Evolutionary conservation across 1,140 invertebrate species (phyloP).

Genomic region (Hetaerina americana): DNA sequence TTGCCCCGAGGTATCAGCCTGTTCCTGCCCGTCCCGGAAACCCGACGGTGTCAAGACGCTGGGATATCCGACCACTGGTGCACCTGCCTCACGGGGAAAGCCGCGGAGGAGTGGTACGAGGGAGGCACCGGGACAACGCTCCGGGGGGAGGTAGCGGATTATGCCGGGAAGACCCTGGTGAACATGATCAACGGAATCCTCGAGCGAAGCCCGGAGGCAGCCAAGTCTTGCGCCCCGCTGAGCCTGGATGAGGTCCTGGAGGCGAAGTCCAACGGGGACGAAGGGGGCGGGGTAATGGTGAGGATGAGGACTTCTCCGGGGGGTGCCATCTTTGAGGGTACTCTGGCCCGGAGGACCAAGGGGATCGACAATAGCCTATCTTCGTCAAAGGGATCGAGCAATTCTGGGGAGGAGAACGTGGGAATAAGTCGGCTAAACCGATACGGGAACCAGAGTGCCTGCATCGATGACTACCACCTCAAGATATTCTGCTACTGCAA

Average conservation of each 20-base stretch:
- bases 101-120: background rate
- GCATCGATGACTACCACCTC: constrained; percentile 55
- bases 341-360: constrained; percentile 27
- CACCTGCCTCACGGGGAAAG: constrained; percentile 38
- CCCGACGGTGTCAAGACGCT: constrained; percentile 58
- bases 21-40: constrained; percentile 52
- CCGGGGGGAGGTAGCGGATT: background rate
- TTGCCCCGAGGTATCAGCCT: constrained; percentile 51
- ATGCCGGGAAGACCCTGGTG: background rate
- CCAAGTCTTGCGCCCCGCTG: background rate
- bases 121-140: too few species aligned
- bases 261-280: background rate
- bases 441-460: constrained; percentile 64
- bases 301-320: constrained; percentile 52
- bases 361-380: background rate
- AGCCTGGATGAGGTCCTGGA: background rate
- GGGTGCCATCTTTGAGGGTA: constrained; percentile 60
- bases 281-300: constrained; percentile 19
- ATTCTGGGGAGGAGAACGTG: too few species aligned
- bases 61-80: constrained; percentile 72
- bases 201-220: background rate
- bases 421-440: constrained; percentile 64
- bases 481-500: constrained; percentile 65
- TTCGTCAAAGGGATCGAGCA: too few species aligned
- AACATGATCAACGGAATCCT: background rate